Evolutionary conservation across 2,888 invertebrate genomes (phyloP), one percentile per base, ranked within the genome.

Genomic region (Hemithea aestivaria): DNA sequence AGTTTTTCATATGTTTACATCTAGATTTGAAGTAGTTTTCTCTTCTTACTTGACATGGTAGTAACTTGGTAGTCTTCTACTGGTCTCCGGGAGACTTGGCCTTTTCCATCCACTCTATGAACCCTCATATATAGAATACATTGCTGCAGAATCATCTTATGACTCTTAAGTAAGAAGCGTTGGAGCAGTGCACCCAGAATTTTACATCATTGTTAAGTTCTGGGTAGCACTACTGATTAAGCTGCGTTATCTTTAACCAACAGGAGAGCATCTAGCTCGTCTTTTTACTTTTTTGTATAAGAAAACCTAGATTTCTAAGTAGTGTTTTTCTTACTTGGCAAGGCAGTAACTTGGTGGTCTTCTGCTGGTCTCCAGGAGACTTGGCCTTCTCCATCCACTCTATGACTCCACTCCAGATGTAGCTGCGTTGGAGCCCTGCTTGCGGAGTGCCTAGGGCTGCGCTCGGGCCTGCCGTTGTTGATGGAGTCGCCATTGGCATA

Each of bases 331-430:
- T 45, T 7, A 85, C 84, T 82, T 82, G 85, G 49, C 64, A 89
- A 39, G 74, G 90, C 81, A 55, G 90, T 88, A 51, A 91, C 89
- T 46, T 97, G 92, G 69, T 94, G 90, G 82, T 96, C 75, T 95
- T 96, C 62, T 92, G 92, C 56, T 92, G 91, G 64, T 95, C 95
- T 0, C 90, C 89, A 0, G 93, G 90, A 51, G 88, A 89, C 72
- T 96, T 96, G 2, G 92, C 91, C 73, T 97, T 97, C 71, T 97
- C 97, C 66, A 95, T 93, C 96, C 97, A 97, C 77, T 98, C 97
- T 21, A 98, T 84, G 10, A 94, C 88, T 0, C 97, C 97, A 38
- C 91, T 91, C 95, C 95, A 95, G 49, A 91, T 90, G 65, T 78
- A 85, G 16, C 76, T 76, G 21, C 87, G 72, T 50, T 82, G 80